phyloP scores from a whole-genome alignment of 2,888 invertebrate species.

The Drosophila mimetica region DNA sequence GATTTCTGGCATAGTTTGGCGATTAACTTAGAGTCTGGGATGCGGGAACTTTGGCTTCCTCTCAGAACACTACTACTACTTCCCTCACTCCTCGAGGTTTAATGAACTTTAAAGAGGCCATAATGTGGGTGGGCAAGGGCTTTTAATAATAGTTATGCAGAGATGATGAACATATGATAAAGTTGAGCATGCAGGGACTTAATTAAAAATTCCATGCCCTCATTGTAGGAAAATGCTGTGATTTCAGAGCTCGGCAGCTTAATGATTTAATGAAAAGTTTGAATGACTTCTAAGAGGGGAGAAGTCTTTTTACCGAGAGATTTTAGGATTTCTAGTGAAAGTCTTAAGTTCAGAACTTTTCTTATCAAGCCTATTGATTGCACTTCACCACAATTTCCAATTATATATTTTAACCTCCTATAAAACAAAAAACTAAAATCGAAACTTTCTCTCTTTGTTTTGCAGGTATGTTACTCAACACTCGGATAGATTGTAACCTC shows the following conservation, averaged over 20 bases:
- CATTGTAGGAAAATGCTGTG: slow-evolving; percentile 16
- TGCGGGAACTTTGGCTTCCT: slow-evolving; percentile 52
- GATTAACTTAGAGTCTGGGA: slow-evolving; percentile 60
- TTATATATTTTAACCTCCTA: background rate
- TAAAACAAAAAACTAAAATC: background rate
- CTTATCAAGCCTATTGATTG: slow-evolving; percentile 4
- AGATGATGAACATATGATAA: slow-evolving; percentile 31
- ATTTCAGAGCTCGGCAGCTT: slow-evolving; percentile 17
- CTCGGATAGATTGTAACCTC: slow-evolving; percentile 28
- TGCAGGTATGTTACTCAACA: slow-evolving; percentile 37
- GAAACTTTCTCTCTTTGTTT: slow-evolving; percentile 18
- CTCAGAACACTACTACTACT: background rate
- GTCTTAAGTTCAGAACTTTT: background rate
- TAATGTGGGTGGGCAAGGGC: slow-evolving; percentile 57
- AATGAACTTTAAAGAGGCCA: slow-evolving; percentile 34
- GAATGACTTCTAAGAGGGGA: background rate
- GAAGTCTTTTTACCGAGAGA: no score
- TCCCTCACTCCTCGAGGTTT: slow-evolving; percentile 18
- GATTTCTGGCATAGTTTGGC: slow-evolving; percentile 73
- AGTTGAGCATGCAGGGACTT: slow-evolving; percentile 16
- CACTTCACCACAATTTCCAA: background rate
- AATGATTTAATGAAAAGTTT: slow-evolving; percentile 32
- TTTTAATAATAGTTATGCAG: slow-evolving; percentile 61
- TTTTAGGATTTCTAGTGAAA: background rate
- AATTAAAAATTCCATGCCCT: slow-evolving; percentile 34